phyloP scores from a whole-genome alignment of 2,113 vertebrate genomes.

The Craseonycteris thonglongyai region DNA sequence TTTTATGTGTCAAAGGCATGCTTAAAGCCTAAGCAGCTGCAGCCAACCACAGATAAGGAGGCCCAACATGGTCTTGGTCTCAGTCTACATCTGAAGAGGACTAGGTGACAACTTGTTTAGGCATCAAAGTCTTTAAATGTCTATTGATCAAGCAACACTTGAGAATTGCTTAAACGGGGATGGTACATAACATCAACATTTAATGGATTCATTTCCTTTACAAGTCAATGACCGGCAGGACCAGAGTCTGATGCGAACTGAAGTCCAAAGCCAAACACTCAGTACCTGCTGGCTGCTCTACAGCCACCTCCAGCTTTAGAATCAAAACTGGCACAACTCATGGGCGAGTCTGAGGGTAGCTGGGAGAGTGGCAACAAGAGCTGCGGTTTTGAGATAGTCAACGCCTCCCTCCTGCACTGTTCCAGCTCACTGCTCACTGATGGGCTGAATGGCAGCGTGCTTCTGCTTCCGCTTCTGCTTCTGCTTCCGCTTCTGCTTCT shows the following conservation, averaged over 20 bases:
- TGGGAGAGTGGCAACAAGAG: neutral
- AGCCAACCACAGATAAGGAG: constrained; percentile 23
- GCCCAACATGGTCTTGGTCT: constrained; percentile 19
- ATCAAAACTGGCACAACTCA: constrained; percentile 9
- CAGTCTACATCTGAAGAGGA: constrained; percentile 9
- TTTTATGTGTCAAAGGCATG: constrained; percentile 52
- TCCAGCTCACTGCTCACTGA: neutral
- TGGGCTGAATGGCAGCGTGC: neutral
- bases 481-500: no score
- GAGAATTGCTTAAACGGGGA: constrained; percentile 58
- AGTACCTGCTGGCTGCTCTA: neutral
- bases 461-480: neutral
- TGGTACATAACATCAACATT: constrained; percentile 53
- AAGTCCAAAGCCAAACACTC: constrained; percentile 20
- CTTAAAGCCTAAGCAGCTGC: constrained; percentile 59
- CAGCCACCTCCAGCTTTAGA: neutral
- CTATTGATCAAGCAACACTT: constrained; percentile 59
- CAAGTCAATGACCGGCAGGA: neutral
- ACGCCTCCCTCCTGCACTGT: neutral
- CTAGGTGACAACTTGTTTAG: constrained; percentile 57
- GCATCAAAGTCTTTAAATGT: constrained; percentile 4
- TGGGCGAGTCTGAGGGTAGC: neutral
- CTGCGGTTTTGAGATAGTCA: neutral
- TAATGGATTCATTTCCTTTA: constrained; percentile 67
- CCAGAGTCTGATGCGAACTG: constrained; percentile 1